Evolutionary conservation across 2,797 vertebrate genomes (phyloP), one percentile per base, ranked within the genome.

Genomic region (Zenarchopterus dispar): DNA sequence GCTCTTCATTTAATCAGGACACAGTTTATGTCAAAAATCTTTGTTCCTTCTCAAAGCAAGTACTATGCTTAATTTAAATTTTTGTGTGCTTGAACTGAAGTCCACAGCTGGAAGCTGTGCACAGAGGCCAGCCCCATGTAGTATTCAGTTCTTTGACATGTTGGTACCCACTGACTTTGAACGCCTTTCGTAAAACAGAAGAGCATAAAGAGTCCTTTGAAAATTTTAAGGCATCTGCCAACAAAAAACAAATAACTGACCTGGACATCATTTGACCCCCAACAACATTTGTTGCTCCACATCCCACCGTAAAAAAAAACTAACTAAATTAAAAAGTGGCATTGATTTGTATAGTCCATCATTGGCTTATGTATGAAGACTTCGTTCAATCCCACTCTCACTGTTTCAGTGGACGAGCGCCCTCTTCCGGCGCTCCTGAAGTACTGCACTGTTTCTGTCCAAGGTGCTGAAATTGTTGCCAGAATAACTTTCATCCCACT

Each of bases 401-500:
- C 0, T 22, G 56, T 84, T 68, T 49, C 67, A 28, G 65, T 44
- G 31, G 6, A 26, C 26, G 28, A 4, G 22, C 84, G 79, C 79
- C 84, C 73, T 72, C 84, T 73, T 43, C 46, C 8, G 77, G 4
- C 6, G 0, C 0, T 36, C 0, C 1, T 0, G 0, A 0, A 17
- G 26, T 59, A 67, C 67, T 78, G 56, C 78, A 63, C 2, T 10
- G 69, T 28, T 44, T 58, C 78, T 89, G 71, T 82, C 80, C 75
- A 66, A 55, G 73, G 82, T 84, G 31, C 78, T 87, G 74, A 80
- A 59, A 31, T 5, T 52, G 0, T 5, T 83, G 31, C 78, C 86
- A 73, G 78, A 59, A 31, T 5, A 60, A 0, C 6, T 53, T 28
- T 1, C 9, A 17, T 2, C 2, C 3, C 1, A 23, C 23, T 45